Conservation (phyloP, 2,113 vertebrate genomes). For the Hydrochoerus hydrochaeris region DNA sequence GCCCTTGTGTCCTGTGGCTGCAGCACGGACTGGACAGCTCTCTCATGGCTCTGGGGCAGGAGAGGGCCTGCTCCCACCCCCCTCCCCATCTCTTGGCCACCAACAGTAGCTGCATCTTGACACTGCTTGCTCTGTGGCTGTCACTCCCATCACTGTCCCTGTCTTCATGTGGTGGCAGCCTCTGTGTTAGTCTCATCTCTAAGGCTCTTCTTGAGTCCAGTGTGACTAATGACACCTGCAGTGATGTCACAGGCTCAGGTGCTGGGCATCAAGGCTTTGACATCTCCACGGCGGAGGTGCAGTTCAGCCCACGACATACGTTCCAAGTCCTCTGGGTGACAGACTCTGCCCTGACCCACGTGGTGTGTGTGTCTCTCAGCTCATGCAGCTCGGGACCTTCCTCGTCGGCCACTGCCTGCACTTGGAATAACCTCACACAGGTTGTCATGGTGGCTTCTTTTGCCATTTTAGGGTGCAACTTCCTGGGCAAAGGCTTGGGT, state of each 20-base stretch:
- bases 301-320: not conserved
- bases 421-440: not conserved
- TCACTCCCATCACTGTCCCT: not conserved
- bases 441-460: not conserved
- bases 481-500: not conserved
- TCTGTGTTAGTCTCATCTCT: not conserved
- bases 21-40: not conserved
- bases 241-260: not conserved
- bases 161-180: not conserved
- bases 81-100: not conserved
- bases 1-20: too few relatives aligned
- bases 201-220: not conserved
- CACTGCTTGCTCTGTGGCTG: not conserved
- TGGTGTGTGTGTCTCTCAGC: accelerated
- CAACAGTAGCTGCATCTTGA: not conserved
- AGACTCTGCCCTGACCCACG: too few relatives aligned
- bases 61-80: not conserved
- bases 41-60: not conserved
- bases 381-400: not conserved
- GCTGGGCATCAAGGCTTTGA: not conserved
- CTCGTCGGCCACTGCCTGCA: not conserved
- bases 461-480: not conserved
- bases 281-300: not conserved
- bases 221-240: not conserved
- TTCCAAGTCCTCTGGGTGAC: not conserved